Percentiles rank a stretch among this genome's conserved stretches.
Conservation (phyloP, 2,113 vertebrate genomes). For the Cyprichromis sp. region DNA sequence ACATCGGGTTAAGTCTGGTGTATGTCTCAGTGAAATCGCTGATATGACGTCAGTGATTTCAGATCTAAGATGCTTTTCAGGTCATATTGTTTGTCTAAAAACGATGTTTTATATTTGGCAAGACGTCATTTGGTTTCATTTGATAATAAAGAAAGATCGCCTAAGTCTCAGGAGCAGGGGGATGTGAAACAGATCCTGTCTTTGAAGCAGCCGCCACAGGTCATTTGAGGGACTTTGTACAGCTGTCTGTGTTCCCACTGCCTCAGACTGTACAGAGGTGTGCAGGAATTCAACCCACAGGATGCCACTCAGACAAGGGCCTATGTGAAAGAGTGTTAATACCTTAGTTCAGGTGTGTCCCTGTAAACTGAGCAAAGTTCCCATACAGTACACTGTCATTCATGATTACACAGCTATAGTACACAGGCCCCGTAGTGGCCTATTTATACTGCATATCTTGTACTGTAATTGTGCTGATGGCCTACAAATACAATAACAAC, state of each 20-base stretch:
- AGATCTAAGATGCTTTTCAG: not conserved
- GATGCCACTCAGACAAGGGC: constrained; percentile 5
- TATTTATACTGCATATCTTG: not conserved
- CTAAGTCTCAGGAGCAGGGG: not conserved
- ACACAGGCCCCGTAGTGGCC: not conserved
- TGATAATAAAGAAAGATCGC: not conserved
- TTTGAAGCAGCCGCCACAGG: constrained; percentile 23
- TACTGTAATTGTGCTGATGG: not conserved
- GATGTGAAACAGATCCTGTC: not conserved
- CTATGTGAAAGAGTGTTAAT: not conserved
- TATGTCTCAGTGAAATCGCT: not conserved
- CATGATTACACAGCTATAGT: not conserved
- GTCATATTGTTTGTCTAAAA: not conserved
- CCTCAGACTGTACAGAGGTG: constrained; percentile 26
- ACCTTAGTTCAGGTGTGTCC: constrained; percentile 1
- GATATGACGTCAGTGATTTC: not conserved
- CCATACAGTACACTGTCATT: not conserved
- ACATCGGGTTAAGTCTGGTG: not conserved
- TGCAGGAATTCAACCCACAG: constrained; percentile 27
- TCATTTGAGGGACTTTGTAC: constrained; percentile 36
- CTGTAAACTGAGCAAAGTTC: not conserved
- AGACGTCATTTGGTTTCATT: not conserved
- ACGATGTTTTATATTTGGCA: not conserved
- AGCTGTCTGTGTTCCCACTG: constrained; percentile 48
- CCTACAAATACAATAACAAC: not conserved